Evolutionary conservation across 2,888 invertebrate genomes (phyloP).

Genomic region (Mimumesa dahlbomi): DNA sequence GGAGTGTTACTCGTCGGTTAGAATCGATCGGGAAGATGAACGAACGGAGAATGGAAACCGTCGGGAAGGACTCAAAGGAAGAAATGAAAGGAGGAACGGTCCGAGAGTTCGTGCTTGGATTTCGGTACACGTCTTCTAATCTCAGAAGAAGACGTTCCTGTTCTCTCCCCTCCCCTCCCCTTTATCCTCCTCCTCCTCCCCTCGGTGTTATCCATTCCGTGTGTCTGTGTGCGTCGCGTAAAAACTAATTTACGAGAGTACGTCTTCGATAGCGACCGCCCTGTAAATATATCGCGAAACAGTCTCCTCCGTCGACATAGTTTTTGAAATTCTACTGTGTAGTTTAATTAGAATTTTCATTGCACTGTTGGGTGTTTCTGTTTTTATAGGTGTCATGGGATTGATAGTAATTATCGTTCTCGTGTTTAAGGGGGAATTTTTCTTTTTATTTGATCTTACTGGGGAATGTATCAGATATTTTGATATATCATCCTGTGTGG

Average conservation of each 20-base stretch:
- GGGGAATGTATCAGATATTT: too few species aligned
- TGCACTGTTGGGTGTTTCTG: background rate
- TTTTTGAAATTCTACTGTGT: too few species aligned
- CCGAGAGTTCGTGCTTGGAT: conserved; percentile 1
- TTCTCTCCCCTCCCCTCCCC: background rate
- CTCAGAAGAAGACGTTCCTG: conserved; percentile 9
- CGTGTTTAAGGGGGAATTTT: too few species aligned
- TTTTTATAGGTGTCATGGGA: too few species aligned
- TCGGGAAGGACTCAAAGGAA: background rate
- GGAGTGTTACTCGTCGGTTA: too few species aligned
- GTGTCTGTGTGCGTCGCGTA: too few species aligned
- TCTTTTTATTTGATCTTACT: too few species aligned
- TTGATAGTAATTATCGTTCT: too few species aligned
- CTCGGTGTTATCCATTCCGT: too few species aligned
- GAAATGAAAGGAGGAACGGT: background rate
- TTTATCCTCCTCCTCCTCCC: too few species aligned
- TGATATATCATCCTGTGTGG: too few species aligned
- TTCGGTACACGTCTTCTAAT: conserved; percentile 28
- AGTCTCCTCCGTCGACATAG: background rate
- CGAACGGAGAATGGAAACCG: background rate
- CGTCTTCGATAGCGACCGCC: background rate
- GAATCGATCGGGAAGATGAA: background rate
- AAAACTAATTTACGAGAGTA: conserved; percentile 3
- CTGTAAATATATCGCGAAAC: background rate
- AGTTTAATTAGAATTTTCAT: background rate